Percentiles rank a stretch among this genome's conserved stretches.
These are phyloP conservation scores for Luscinia megarhynchos DNA, from an alignment of 2,797 vertebrate species.

Conservation along the genomic window DNA sequence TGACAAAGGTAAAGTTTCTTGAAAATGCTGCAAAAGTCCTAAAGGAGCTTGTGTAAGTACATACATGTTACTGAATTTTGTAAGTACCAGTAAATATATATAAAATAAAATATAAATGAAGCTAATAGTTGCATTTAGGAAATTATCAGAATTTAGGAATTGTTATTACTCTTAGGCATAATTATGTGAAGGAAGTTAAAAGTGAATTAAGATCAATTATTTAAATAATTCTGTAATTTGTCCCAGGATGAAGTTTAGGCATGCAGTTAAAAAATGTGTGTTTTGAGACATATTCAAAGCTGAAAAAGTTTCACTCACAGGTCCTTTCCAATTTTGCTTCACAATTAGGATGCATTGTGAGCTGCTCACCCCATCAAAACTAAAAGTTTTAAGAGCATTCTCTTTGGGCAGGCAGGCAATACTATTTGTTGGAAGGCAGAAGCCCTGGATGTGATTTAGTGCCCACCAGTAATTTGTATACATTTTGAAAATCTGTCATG, in stretches of 20 bases:
- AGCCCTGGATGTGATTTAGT: slow-evolving; percentile 27
- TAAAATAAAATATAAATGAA: neutral
- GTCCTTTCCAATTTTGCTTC: neutral
- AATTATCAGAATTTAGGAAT: neutral
- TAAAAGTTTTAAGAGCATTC: neutral
- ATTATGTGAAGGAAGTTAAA: neutral
- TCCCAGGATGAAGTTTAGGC: neutral
- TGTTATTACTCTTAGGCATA: neutral
- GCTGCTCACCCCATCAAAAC: neutral
- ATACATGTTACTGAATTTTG: neutral
- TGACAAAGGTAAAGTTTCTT: neutral
- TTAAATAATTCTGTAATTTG: neutral
- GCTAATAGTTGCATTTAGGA: neutral
- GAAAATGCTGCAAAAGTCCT: neutral
- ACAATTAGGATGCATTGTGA: neutral
- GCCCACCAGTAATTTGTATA: neutral
- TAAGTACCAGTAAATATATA: neutral
- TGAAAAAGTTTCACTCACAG: neutral
- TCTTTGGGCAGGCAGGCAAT: neutral
- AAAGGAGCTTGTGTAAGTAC: neutral
- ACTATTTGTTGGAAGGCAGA: neutral
- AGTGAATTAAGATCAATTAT: neutral
- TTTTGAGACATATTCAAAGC: neutral
- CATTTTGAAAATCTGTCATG: slow-evolving; percentile 29
- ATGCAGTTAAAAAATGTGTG: neutral